Conservation (phyloP, 37 sponge, comb jelly and placozoan species). For the Spongilla lacustris region DNA sequence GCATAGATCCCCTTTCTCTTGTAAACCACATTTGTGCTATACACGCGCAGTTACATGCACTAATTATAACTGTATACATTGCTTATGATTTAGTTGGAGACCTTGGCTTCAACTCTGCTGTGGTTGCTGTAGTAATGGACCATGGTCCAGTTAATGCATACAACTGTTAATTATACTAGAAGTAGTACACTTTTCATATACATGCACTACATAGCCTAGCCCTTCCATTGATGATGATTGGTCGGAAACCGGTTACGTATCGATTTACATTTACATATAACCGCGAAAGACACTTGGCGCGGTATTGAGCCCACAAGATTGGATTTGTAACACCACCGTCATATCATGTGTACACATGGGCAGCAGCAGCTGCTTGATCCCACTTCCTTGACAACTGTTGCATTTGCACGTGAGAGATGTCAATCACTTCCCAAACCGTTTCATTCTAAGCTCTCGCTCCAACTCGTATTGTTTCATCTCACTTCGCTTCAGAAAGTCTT, state of each 20-base stretch:
- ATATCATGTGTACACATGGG: background rate
- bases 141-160: too few relatives aligned
- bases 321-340: background rate
- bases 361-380: background rate
- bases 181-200: too few relatives aligned
- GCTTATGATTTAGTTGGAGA: too few relatives aligned
- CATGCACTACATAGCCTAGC: too few relatives aligned
- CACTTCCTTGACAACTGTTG: background rate
- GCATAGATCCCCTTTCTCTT: background rate
- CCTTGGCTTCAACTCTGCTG: too few relatives aligned
- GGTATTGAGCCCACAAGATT: background rate
- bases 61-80: too few relatives aligned
- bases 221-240: too few relatives aligned
- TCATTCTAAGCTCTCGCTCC: constrained; percentile 72
- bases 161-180: too few relatives aligned
- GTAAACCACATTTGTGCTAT: background rate
- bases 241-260: too few relatives aligned
- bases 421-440: constrained; percentile 12
- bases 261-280: too few relatives aligned
- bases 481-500: constrained; percentile 75
- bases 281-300: background rate
- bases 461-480: constrained; percentile 83
- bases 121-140: too few relatives aligned
- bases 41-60: background rate
- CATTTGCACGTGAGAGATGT: background rate